Base-by-base conservation (phyloP, 2,113 vertebrate species). In the Tapirus terrestris region DNA sequence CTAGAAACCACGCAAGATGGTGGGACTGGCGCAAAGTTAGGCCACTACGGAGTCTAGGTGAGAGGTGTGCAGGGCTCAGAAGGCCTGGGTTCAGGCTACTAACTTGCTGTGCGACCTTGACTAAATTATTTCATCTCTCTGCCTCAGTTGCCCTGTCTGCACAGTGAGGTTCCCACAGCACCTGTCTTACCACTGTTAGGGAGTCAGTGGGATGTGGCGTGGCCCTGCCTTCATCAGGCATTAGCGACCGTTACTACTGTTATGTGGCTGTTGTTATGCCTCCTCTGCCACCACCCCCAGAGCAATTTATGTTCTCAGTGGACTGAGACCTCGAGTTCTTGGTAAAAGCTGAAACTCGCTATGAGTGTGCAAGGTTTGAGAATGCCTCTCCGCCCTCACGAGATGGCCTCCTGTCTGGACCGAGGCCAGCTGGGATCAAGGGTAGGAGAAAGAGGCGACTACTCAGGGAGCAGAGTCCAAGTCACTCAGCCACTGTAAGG, bases 201-300 rank as follows among this genome's bases (percentile, higher is more conserved):
- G 48, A 43, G n/a, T 23, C 2, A 4, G 39, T 3, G 39, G 0
- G 1, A 20, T 0, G 23, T 2, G 29, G 51, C 2, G 23, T 0
- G 0, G 77, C 31, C 63, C 72, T 58, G 16, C 85, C 45, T 3
- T 65, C 76, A 51, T n/a, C 21, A 23, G 27, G 81, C 48, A 27
- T 39, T 48, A 81, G 65, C 87, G 81, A 14, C 27, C 0, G 20
- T 18, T 17, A 13, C 51, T 56, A 11, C 20, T 61, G 67, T 21
- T 4, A 36, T 13, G 43, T 39, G 88, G 33, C 5, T 13, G 33
- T 60, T 12, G 23, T 7, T 33, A 23, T 1, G 12, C 17, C 60
- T 45, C 9, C 80, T 72, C 27, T 10, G 18, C n/a, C 25, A 16
- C 10, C 14, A 45, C 33, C 43, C 33, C 12, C 31, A 23, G 27